Conservation (phyloP, 2,888 invertebrate genomes). For the Chrysina gloriosa region DNA sequence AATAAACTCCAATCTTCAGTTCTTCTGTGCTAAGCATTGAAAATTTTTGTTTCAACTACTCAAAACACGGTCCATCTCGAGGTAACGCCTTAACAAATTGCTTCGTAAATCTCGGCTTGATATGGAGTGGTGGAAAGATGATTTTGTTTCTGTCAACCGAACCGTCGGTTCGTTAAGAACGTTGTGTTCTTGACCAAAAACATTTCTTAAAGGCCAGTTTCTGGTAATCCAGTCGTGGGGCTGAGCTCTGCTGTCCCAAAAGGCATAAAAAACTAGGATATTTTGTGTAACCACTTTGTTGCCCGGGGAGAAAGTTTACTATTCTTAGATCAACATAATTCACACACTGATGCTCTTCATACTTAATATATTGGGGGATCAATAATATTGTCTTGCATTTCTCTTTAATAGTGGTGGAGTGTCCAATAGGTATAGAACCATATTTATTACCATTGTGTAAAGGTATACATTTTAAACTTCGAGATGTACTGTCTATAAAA, state of each 20-base stretch:
- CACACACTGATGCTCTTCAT: background rate
- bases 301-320: background rate
- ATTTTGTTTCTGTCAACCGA: background rate
- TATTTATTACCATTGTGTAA: too few relatives aligned
- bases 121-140: background rate
- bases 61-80: background rate
- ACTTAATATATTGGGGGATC: too few relatives aligned
- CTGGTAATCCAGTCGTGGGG: background rate
- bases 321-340: background rate
- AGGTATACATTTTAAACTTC: too few relatives aligned
- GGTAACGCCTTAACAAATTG: background rate
- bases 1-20: constrained; percentile 3
- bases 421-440: too few relatives aligned
- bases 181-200: background rate
- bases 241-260: background rate
- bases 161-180: background rate
- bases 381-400: too few relatives aligned
- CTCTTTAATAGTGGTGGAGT: too few relatives aligned
- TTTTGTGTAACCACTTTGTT: background rate
- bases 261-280: background rate
- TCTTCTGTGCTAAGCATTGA: background rate
- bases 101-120: background rate
- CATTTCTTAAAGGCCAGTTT: too few relatives aligned
- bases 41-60: background rate
- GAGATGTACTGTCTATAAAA: too few relatives aligned